phyloP scores from a whole-genome alignment of 1,140 invertebrate genomes.

The Tachypleus tridentatus region DNA sequence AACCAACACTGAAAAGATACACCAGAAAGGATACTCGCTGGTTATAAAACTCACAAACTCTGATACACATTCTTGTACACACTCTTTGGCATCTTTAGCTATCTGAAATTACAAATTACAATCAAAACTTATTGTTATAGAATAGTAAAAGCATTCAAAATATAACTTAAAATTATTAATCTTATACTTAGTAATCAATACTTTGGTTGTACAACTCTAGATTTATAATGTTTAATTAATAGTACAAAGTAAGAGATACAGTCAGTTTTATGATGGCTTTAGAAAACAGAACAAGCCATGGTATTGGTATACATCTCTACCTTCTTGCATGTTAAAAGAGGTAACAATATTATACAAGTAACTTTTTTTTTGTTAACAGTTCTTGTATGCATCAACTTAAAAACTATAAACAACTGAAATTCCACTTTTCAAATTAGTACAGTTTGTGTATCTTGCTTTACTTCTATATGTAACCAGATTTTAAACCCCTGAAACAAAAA shows the following conservation, averaged over 20 bases:
- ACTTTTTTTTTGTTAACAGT: too few species aligned
- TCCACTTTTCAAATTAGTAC: too few species aligned
- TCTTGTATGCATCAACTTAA: too few species aligned
- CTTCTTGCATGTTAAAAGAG: too few species aligned
- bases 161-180: constrained; percentile 10
- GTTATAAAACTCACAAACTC: constrained; percentile 99
- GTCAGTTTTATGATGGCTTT: not conserved
- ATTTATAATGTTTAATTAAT: not conserved
- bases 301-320: too few species aligned
- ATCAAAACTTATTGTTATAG: too few species aligned
- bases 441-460: too few species aligned
- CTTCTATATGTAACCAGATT: too few species aligned
- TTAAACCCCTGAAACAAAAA: too few species aligned
- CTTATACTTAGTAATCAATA: not conserved
- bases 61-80: constrained; percentile 98
- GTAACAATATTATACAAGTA: too few species aligned
- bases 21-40: constrained; percentile 51
- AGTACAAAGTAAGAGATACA: not conserved
- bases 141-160: not conserved
- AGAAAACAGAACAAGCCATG: too few species aligned
- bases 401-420: too few species aligned
- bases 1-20: not conserved
- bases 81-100: constrained; percentile 97
- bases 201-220: not conserved
- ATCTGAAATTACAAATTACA: constrained; percentile 48